These are phyloP conservation scores for Esox niger DNA, from an alignment of 2,113 vertebrate species.

Conservation along the genomic window DNA sequence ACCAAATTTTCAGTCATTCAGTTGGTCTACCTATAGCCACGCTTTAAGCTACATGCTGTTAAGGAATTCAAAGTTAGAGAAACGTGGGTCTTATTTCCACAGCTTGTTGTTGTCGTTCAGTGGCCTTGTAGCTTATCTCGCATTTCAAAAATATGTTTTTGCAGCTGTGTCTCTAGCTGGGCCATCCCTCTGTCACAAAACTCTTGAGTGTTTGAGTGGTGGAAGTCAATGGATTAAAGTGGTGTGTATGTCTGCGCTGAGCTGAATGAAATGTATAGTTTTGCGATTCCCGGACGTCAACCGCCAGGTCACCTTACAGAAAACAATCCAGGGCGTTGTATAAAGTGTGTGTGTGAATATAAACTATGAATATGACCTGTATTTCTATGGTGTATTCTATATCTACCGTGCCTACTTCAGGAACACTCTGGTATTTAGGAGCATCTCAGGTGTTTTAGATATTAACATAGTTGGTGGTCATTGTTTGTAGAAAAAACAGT, in stretches of 20 bases:
- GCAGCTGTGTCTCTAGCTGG: constrained; percentile 5
- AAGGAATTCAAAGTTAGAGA: too few relatives aligned
- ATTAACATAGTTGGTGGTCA: background rate
- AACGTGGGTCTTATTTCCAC: too few relatives aligned
- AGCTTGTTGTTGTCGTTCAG: too few relatives aligned
- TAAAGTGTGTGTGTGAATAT: background rate
- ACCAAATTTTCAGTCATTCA: too few relatives aligned
- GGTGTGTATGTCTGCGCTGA: background rate
- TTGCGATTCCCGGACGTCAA: too few relatives aligned
- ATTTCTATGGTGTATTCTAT: background rate
- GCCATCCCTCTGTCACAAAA: background rate
- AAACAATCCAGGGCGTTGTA: background rate
- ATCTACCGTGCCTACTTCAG: background rate
- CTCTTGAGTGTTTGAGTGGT: too few relatives aligned
- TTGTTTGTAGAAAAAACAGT: background rate
- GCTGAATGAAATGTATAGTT: too few relatives aligned
- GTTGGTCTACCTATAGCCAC: too few relatives aligned
- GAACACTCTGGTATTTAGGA: background rate
- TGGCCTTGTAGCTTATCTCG: too few relatives aligned
- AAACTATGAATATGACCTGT: background rate
- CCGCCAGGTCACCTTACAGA: constrained; percentile 2
- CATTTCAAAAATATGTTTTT: background rate
- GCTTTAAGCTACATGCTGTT: too few relatives aligned
- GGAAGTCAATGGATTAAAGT: too few relatives aligned
- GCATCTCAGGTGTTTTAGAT: background rate